Conservation (phyloP, 2,113 vertebrate species). For the Uropsilus gracilis region DNA sequence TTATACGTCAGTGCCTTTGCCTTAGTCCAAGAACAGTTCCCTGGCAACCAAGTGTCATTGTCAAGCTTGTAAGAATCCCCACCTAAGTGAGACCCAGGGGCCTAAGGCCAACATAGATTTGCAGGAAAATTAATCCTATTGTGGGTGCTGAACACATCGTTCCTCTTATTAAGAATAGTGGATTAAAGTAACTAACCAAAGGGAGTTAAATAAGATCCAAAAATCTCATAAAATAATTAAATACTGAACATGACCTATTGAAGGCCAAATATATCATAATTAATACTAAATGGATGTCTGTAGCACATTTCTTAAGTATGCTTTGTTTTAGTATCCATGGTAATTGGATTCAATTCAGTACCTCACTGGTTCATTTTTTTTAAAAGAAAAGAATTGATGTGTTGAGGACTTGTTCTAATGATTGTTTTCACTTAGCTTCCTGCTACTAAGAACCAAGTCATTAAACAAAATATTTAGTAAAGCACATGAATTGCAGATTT, state of each 20-base stretch:
- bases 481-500: not conserved
- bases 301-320: slow-evolving; percentile 16
- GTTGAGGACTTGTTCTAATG: slow-evolving; percentile 32
- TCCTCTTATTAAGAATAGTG: slow-evolving; percentile 43
- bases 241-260: not conserved
- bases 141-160: not conserved
- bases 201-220: slow-evolving; percentile 47
- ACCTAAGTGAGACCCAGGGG: not conserved
- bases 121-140: not conserved
- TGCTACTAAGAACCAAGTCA: slow-evolving; percentile 49
- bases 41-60: not conserved
- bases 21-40: not conserved
- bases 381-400: slow-evolving; percentile 33
- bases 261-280: slow-evolving; percentile 55
- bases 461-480: slow-evolving; percentile 67
- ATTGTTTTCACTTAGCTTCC: slow-evolving; percentile 51
- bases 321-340: slow-evolving; percentile 25
- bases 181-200: slow-evolving; percentile 58
- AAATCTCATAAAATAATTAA: slow-evolving; percentile 55
- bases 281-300: slow-evolving; percentile 42
- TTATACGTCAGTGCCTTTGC: not conserved
- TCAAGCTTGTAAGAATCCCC: not conserved
- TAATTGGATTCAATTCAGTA: slow-evolving; percentile 57
- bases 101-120: not conserved
- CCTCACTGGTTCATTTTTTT: slow-evolving; percentile 17